These are phyloP conservation scores for Calycopis cecrops DNA, from an alignment of 1,140 invertebrate genomes.

Conservation along the genomic window DNA sequence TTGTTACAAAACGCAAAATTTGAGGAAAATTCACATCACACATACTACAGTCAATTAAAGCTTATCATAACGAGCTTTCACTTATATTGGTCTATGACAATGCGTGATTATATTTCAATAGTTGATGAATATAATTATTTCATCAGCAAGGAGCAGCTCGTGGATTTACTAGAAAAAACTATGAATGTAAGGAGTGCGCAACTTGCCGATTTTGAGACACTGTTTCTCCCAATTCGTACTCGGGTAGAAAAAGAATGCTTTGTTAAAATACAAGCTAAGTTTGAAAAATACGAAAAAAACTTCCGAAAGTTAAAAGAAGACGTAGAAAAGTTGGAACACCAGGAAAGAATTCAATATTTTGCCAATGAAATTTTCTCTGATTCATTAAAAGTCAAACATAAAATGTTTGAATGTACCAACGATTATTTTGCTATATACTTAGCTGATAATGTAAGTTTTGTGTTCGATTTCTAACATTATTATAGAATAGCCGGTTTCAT, in stretches of 20 bases:
- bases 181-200: constrained; percentile 31
- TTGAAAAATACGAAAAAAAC: constrained; percentile 23
- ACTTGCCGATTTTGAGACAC: constrained; percentile 36
- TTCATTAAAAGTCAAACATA: not conserved
- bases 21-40: constrained; percentile 34
- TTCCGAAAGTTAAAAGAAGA: constrained; percentile 25
- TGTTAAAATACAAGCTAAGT: constrained; percentile 29
- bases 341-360: not conserved
- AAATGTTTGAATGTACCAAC: not conserved
- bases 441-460: not conserved
- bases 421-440: not conserved
- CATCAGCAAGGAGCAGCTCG: constrained; percentile 28
- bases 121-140: constrained; percentile 34
- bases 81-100: constrained; percentile 33
- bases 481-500: no score
- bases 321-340: constrained; percentile 18
- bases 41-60: constrained; percentile 46
- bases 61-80: constrained; percentile 40
- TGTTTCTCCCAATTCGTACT: constrained; percentile 34
- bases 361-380: not conserved
- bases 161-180: constrained; percentile 33
- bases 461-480: no score
- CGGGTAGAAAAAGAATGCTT: constrained; percentile 16
- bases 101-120: constrained; percentile 37
- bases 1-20: constrained; percentile 32